phyloP scores from a whole-genome alignment of 2,797 vertebrate genomes.

The Tokudaia muenninki region DNA sequence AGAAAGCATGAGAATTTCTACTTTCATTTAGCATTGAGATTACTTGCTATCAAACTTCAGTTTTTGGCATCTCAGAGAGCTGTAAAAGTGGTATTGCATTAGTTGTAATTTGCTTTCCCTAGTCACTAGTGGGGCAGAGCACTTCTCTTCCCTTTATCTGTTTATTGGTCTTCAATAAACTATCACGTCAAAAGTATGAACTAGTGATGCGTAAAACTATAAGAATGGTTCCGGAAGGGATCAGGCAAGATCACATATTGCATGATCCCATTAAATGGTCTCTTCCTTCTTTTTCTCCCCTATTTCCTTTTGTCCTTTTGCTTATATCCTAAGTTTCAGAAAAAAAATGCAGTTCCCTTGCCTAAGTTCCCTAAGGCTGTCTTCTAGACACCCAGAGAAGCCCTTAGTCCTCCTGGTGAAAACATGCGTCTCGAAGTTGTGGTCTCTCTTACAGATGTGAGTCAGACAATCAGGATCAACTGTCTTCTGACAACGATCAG shows the following conservation, averaged over 20 bases:
- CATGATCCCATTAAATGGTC: background rate
- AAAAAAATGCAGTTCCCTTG: background rate
- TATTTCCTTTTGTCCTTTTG: background rate
- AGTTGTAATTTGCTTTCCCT: constrained; percentile 32
- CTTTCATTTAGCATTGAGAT: background rate
- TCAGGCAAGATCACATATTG: background rate
- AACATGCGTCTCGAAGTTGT: background rate
- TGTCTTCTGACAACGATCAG: background rate
- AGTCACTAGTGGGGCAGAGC: background rate
- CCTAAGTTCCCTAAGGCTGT: background rate
- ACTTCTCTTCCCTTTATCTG: background rate
- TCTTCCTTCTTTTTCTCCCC: background rate
- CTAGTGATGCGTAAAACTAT: background rate
- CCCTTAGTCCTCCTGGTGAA: background rate
- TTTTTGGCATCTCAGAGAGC: background rate
- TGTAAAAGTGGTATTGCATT: background rate
- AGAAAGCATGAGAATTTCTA: background rate
- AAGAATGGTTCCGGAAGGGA: background rate
- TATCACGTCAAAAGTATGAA: background rate
- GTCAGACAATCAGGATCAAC: background rate
- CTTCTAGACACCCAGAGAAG: background rate
- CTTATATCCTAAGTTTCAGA: background rate
- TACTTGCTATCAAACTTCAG: background rate
- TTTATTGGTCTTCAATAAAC: background rate
- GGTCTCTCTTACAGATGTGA: background rate